Evolutionary conservation across 1,140 invertebrate species (phyloP).

Genomic region (Pomacea maculata): DNA sequence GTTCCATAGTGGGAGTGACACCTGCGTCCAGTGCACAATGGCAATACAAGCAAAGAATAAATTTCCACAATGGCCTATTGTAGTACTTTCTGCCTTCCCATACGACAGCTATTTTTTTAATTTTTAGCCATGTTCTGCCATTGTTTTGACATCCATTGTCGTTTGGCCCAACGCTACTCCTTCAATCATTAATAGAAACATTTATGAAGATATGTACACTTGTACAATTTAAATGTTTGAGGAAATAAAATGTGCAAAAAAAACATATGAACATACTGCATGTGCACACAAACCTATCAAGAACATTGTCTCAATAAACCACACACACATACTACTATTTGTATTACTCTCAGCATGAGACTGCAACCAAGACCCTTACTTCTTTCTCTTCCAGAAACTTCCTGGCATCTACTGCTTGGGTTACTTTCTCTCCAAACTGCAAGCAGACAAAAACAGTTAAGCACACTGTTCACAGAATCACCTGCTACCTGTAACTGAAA

Average conservation of each 20-base stretch:
- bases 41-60: too few relatives aligned
- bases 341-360: neutral
- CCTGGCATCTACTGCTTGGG: conserved; percentile 47
- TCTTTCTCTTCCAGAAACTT: conserved; percentile 41
- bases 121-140: too few relatives aligned
- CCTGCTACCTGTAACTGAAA: too few relatives aligned
- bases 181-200: too few relatives aligned
- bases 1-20: too few relatives aligned
- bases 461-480: too few relatives aligned
- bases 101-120: too few relatives aligned
- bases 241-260: neutral
- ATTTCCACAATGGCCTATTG: too few relatives aligned
- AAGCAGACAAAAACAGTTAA: conserved; percentile 23
- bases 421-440: conserved; percentile 50
- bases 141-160: too few relatives aligned
- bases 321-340: neutral
- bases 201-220: neutral
- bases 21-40: too few relatives aligned
- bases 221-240: neutral
- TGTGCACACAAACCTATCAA: neutral
- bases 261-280: neutral
- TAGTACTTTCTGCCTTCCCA: too few relatives aligned
- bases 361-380: conserved; percentile 22
- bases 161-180: too few relatives aligned
- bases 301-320: neutral